Percentiles rank a stretch among this genome's conserved stretches.
phyloP scores from a whole-genome alignment of 2,113 vertebrate genomes.

The Phalacrocorax brasilianus region DNA sequence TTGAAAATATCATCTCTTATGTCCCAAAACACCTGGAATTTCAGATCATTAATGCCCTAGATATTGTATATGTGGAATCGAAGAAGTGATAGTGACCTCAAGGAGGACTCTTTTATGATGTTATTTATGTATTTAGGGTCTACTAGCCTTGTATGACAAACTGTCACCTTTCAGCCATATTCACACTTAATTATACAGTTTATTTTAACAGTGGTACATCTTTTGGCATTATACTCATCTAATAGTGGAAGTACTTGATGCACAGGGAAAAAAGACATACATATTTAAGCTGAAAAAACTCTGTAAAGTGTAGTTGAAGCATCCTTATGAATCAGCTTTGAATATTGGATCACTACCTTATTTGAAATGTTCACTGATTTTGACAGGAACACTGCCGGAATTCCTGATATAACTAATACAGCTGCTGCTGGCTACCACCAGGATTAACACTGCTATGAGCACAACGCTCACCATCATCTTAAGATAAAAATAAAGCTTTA shows the following conservation, averaged over 20 bases:
- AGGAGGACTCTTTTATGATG: background rate
- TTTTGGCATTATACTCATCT: background rate
- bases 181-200: background rate
- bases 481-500: background rate
- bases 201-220: background rate
- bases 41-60: background rate
- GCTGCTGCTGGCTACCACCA: background rate
- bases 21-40: background rate
- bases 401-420: background rate
- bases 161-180: background rate
- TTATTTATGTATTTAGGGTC: background rate
- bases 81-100: background rate
- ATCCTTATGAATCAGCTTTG: background rate
- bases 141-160: background rate
- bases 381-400: background rate
- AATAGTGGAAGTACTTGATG: background rate
- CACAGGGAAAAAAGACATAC: background rate
- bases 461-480: background rate
- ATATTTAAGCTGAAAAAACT: background rate
- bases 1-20: background rate
- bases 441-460: background rate
- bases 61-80: background rate
- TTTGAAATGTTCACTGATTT: background rate
- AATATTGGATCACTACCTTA: background rate
- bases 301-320: background rate